phyloP scores from a whole-genome alignment of 2,888 invertebrate genomes.

The Drosophila nr. fundita region DNA sequence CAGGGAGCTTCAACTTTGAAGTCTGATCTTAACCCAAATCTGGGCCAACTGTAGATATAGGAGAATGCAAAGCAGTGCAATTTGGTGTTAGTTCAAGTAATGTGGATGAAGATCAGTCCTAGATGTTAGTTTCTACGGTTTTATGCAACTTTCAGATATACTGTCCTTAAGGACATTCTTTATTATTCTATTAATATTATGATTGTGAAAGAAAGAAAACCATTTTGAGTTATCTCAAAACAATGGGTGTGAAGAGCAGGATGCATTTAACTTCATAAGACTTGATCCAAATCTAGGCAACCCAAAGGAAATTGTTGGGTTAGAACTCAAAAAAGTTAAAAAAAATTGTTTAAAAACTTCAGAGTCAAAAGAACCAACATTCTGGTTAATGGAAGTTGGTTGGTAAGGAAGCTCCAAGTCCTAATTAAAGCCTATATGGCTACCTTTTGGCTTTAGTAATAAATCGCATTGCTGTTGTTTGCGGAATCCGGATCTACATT shows the following conservation, averaged over 20 bases:
- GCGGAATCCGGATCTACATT: constrained; percentile 56
- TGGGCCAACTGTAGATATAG: background rate
- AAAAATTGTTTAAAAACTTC: background rate
- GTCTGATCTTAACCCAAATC: background rate
- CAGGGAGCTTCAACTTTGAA: background rate
- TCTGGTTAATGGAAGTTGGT: background rate
- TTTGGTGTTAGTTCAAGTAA: background rate
- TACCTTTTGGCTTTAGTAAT: constrained; percentile 33
- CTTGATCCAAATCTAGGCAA: background rate
- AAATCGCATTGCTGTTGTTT: constrained; percentile 35
- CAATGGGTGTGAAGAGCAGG: background rate
- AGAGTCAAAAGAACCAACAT: background rate
- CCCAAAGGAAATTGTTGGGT: background rate
- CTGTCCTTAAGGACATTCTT: background rate
- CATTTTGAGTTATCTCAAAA: background rate
- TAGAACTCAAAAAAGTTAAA: background rate
- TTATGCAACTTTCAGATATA: background rate
- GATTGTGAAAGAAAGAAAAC: background rate
- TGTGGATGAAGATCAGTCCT: background rate
- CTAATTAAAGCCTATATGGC: constrained; percentile 30
- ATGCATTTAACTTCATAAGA: background rate
- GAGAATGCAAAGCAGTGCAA: background rate
- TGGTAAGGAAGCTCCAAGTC: constrained; percentile 5
- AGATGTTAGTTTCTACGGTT: background rate
- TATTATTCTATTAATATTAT: background rate